Base-by-base conservation (phyloP, 2,113 vertebrate species). In the Phrynosoma blainvillii region DNA sequence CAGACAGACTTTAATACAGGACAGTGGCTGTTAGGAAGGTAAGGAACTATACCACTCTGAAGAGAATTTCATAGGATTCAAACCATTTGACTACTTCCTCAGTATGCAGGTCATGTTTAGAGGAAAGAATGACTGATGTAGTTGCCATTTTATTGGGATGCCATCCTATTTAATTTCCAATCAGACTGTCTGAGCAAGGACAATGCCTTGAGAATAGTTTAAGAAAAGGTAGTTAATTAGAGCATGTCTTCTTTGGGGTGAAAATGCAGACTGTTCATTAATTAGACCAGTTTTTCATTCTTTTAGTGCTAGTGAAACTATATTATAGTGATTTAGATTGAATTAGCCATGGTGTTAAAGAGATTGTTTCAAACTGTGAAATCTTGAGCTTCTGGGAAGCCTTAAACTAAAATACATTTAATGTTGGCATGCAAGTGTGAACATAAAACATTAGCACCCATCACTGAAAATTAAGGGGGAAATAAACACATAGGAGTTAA, bases 171-270 rank as follows among this genome's bases (percentile, higher is more conserved):
- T 93, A 91, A 93, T 95, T 94, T 94, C 88, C 56, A 88, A 42
- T 91, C 91, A 93, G 88, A 90, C 84, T 93, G 21, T 92, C 47
- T 82, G 89, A 87, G 90, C 91, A 92, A 87, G 76, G 89, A 65
- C 82, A 42, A 89, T 85, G 82, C 79, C 91, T 93, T 79, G 91
- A 90, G 94, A 95, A 89, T 85, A 89, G 59, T 52, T 95, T 92
- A 87, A 92, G 84, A 93, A 27, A 92, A 84, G 84, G 85, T 85
- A 89, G 88, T 96, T 94, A 95, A 96, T 95, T 91, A 91, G 85
- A 94, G 12, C 52, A 77, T 13, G 36, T 27, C 76, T 89, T 88
- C 92, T 90, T 89, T 59, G 47, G 23, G 32, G 18, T 32, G 52
- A 73, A 87, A 89, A 23, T 47, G 62, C 77, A 93, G 70, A 9